Conservation (phyloP, 2,888 invertebrate species). For the Eupithecia exiguata region DNA sequence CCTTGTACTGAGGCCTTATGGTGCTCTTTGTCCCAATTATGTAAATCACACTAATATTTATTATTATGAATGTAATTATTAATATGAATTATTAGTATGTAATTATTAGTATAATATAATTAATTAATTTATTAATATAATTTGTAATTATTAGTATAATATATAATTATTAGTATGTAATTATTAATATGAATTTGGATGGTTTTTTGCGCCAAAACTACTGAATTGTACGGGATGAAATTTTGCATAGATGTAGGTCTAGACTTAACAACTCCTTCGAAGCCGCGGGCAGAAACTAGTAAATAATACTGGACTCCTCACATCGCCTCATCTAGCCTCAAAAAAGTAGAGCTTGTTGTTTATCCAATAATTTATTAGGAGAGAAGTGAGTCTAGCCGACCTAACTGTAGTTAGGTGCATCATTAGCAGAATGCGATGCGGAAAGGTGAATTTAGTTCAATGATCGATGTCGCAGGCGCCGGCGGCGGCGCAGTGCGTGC, state of each 20-base stretch:
- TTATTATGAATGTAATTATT: no score
- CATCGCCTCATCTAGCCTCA: background rate
- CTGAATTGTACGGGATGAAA: background rate
- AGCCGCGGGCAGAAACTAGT: background rate
- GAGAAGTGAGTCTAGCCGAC: background rate
- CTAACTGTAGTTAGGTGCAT: conserved; percentile 17
- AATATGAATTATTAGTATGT: no score
- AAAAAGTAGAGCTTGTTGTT: background rate
- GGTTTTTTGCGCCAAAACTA: background rate
- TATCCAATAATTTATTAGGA: background rate
- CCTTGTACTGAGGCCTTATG: background rate
- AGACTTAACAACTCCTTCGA: background rate
- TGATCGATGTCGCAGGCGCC: conserved; percentile 44
- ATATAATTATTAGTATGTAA: no score
- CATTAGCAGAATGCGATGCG: conserved; percentile 32
- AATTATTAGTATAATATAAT: no score
- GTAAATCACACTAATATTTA: no score
- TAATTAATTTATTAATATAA: no score
- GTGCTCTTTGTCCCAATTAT: background rate
- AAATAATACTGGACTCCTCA: background rate
- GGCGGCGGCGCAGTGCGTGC: conserved; percentile 19
- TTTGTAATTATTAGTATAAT: no score
- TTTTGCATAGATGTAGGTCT: background rate
- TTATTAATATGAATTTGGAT: no score
- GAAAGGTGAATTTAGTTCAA: conserved; percentile 48